These are phyloP conservation scores for Pentalonia nigronervosa DNA, from an alignment of 1,140 invertebrate species.

Conservation along the genomic window DNA sequence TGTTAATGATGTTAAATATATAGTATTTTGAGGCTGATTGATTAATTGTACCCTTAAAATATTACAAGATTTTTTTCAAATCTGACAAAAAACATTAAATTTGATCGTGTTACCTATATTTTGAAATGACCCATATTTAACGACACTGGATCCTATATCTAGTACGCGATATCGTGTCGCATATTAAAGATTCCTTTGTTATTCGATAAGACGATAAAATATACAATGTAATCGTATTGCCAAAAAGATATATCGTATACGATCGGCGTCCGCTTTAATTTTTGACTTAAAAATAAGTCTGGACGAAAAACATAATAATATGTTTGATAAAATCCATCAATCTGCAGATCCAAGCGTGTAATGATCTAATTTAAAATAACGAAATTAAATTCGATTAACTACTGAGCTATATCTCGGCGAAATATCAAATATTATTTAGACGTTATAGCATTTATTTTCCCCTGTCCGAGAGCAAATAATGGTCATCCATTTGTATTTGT, in stretches of 20 bases:
- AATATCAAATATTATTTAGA: slow-evolving; percentile 28
- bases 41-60: no score
- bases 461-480: slow-evolving; percentile 39
- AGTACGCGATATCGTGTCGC: background rate
- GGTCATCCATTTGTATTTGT: slow-evolving; percentile 53
- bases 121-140: no score
- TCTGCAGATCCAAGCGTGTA: background rate
- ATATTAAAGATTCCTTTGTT: no score
- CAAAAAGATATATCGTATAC: background rate
- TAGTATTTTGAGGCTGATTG: no score
- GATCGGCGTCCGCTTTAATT: background rate
- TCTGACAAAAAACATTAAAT: no score
- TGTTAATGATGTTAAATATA: no score
- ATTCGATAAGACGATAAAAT: no score
- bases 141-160: no score
- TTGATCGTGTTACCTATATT: no score
- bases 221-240: background rate
- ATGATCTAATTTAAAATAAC: slow-evolving; percentile 26
- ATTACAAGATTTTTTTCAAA: no score
- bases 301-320: background rate
- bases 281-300: background rate
- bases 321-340: background rate
- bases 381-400: slow-evolving; percentile 7
- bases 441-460: slow-evolving; percentile 12
- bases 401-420: background rate